Base-by-base conservation (phyloP, 1,140 invertebrate genomes). In the Oncopodura yosiiana region DNA sequence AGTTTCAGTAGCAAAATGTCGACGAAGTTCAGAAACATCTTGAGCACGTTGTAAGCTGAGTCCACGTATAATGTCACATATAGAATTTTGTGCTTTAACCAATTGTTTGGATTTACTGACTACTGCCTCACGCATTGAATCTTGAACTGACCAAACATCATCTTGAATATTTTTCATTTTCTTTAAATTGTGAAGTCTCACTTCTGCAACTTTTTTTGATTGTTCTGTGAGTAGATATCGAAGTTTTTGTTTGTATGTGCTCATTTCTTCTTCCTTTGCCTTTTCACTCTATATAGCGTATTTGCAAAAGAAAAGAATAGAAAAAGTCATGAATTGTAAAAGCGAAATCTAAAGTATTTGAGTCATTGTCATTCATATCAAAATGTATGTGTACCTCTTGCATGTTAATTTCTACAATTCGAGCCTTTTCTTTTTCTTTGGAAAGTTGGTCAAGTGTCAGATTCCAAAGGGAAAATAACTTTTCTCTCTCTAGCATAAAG, bases 381-480 rank as follows among this genome's bases (percentile, higher is more conserved):
- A 21, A 1, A 34, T n/a, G 21, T 37, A 8, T 46, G 29, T 5
- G 14, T 44, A 57, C 49, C 42, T 58, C 56, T 2, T 37, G 39
- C 45, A 58, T 55, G 24, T 53, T 23, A 18, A 50, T 36, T 24
- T 55, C 49, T 18, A 79, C 79, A 63, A 82, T 66, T 51, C 74
- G 69, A 14, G 84, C 81, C 68, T 81, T 81, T 23, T 79, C 80
- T 73, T 93, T 87, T 56, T 90, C 82, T 6, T 26, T 27, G 1
- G 52, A 14, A 3, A 92, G 69, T 67, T 92, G 84, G 61, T 83
- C 79, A 62, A 84, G 78, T 1, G 87, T 86, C 41, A 91, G 87
- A 69, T 95, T 90, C 91, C 91, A 95, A 71, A 94, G 94, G 26
- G 86, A 89, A 58, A 88, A 78, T 14, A 95, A 79, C 73, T 94